Conservation (phyloP, 2,797 vertebrate species). For the Brotula barbata region DNA sequence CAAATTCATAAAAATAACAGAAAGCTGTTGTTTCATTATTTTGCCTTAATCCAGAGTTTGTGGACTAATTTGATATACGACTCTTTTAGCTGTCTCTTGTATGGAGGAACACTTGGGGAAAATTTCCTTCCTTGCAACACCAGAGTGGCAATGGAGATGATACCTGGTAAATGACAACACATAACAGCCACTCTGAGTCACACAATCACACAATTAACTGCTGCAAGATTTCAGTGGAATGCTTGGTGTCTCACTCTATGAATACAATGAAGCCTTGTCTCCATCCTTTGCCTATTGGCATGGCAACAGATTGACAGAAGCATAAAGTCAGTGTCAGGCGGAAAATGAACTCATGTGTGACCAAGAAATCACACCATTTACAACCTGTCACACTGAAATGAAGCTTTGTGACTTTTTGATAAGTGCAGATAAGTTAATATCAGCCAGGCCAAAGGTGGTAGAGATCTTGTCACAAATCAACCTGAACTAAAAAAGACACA, state of each 20-base stretch:
- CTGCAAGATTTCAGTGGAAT: slow-evolving; percentile 43
- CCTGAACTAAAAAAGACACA: too few species aligned
- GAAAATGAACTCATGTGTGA: not conserved
- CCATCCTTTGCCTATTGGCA: slow-evolving; percentile 21
- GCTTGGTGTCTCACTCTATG: slow-evolving; percentile 39
- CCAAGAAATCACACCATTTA: not conserved
- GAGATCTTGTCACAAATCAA: too few species aligned
- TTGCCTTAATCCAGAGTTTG: too few species aligned
- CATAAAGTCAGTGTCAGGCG: not conserved
- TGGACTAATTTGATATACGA: too few species aligned
- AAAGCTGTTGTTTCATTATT: too few species aligned
- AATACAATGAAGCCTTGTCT: slow-evolving; percentile 52
- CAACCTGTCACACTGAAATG: too few species aligned
- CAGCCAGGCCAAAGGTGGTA: too few species aligned
- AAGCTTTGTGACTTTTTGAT: too few species aligned
- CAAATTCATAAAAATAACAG: too few species aligned
- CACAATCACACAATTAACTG: not conserved
- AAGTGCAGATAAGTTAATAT: too few species aligned
- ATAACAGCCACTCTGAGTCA: slow-evolving; percentile 29
- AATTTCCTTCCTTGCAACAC: not conserved
- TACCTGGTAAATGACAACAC: slow-evolving; percentile 11
- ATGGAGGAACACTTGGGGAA: not conserved
- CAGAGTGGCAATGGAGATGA: slow-evolving; percentile 19
- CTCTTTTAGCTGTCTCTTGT: too few species aligned
- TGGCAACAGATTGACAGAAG: slow-evolving; percentile 34